Evolutionary conservation across 2,797 vertebrate species (phyloP), one percentile per base, ranked within the genome.

Genomic region (Crenuchus spilurus): DNA sequence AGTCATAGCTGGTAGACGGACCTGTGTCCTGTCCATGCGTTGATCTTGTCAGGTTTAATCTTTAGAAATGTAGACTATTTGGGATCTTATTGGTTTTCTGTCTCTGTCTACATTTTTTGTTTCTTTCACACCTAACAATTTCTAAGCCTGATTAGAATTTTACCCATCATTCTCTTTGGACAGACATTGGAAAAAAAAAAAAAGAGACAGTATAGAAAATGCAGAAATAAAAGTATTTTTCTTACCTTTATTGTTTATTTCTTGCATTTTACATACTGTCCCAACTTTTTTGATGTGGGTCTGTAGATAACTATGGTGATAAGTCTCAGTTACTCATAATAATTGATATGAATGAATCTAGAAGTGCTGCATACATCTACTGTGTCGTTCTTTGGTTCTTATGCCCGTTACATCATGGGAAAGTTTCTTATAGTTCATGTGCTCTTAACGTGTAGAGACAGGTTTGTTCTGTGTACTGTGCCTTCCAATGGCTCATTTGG

Each of bases 381-480:
- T n/a, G n/a, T n/a, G n/a, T n/a, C n/a, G n/a, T n/a, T n/a, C 9
- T 46, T 30, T 2, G 0, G 16, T 13, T 58, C 51, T 22, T 42
- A 26, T 37, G 5, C 22, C 20, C n/a, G 18, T 68, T 72, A 26
- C 26, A 24, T 49, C 8, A 52, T 37, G 5, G 1, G 30, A 18
- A 46, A 13, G 62, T 24, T 65, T 51, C 65, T 76, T 20, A 55
- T n/a, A 9, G 7, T n/a, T n/a, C 30, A 18, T 46, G 46, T 22
- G 31, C 55, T 73, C 31, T 26, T 18, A 62, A 14, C 73, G 44
- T 64, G 76, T 74, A 10, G 30, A 26, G 22, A 41, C 70, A 9
- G 69, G 76, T 55, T 20, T 41, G 13, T 52, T 39, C 24, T 61
- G 1, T 68, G 28, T 22, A 6, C 10, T 28, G 30, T 42, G 18